Evolutionary conservation across 2,888 invertebrate genomes (phyloP).

Genomic region (Abrostola triplasia): DNA sequence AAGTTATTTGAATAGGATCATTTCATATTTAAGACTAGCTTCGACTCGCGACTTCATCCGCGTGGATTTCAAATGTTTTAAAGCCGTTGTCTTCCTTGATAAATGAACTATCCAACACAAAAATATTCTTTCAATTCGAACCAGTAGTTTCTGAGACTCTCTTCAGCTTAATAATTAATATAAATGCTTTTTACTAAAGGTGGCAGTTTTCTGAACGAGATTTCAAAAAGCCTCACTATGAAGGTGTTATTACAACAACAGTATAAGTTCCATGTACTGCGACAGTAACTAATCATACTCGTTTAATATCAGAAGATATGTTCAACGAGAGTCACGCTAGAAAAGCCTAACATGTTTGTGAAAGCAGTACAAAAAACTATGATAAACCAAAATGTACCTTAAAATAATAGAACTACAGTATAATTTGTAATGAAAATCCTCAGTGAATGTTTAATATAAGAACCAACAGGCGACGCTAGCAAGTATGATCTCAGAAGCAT

Average conservation of each 20-base stretch:
- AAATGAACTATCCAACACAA: too few species aligned
- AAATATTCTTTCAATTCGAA: too few species aligned
- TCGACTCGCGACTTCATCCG: too few species aligned
- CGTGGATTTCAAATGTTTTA: too few species aligned
- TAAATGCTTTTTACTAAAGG: not conserved
- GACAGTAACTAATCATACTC: not conserved
- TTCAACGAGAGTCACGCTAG: slow-evolving; percentile 4
- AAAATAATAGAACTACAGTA: slow-evolving; percentile 9
- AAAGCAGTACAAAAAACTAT: slow-evolving; percentile 21
- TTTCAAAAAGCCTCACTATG: not conserved
- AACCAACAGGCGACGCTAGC: slow-evolving; percentile 6
- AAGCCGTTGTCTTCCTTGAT: too few species aligned
- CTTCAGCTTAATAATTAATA: not conserved
- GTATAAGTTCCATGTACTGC: too few species aligned
- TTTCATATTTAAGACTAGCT: too few species aligned
- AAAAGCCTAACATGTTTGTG: slow-evolving; percentile 32
- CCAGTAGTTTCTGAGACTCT: too few species aligned
- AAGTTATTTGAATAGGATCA: too few species aligned
- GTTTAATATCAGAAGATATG: not conserved
- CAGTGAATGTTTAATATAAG: slow-evolving; percentile 1
- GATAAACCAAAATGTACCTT: slow-evolving; percentile 19
- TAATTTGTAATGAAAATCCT: slow-evolving; percentile 1
- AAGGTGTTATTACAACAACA: too few species aligned
- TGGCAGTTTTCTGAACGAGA: too few species aligned
- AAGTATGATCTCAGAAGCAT: slow-evolving; percentile 8